Percentiles rank a stretch among this genome's conserved stretches.
phyloP scores from a whole-genome alignment of 2,797 vertebrate species.

The Choloepus didactylus region DNA sequence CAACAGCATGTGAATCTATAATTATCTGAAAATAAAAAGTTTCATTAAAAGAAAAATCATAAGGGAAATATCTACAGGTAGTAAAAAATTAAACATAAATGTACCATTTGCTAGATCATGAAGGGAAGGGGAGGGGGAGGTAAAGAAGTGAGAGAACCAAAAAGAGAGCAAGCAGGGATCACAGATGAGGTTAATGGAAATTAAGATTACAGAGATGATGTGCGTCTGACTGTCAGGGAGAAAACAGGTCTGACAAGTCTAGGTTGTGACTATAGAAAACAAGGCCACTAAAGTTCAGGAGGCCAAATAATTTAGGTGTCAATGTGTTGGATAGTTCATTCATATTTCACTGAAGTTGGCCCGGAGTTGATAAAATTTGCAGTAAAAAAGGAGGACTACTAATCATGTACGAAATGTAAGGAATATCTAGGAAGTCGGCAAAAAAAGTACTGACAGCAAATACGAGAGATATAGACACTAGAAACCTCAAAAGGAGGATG shows the following conservation, averaged over 20 bases:
- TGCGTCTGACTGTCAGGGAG: neutral
- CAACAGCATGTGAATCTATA: neutral
- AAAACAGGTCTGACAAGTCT: neutral
- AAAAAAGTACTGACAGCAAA: neutral
- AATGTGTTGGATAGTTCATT: neutral
- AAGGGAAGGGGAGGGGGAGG: neutral
- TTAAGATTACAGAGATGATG: neutral
- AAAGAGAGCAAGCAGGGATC: neutral
- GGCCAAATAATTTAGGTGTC: neutral
- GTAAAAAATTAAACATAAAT: neutral
- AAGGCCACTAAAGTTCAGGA: neutral
- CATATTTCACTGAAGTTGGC: neutral
- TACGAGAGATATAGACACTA: neutral
- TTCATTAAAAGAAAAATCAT: neutral
- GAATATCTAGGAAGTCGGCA: neutral
- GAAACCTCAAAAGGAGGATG: neutral
- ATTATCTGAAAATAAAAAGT: neutral
- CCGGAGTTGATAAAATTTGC: neutral
- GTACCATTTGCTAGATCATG: neutral
- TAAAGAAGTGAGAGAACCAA: neutral
- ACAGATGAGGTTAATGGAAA: neutral
- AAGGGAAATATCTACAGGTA: neutral
- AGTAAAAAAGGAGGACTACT: neutral
- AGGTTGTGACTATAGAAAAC: neutral
- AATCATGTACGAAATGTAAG: neutral